Conservation (phyloP, 92 coral and sea anemone genomes). For the Pocillopora grandis region DNA sequence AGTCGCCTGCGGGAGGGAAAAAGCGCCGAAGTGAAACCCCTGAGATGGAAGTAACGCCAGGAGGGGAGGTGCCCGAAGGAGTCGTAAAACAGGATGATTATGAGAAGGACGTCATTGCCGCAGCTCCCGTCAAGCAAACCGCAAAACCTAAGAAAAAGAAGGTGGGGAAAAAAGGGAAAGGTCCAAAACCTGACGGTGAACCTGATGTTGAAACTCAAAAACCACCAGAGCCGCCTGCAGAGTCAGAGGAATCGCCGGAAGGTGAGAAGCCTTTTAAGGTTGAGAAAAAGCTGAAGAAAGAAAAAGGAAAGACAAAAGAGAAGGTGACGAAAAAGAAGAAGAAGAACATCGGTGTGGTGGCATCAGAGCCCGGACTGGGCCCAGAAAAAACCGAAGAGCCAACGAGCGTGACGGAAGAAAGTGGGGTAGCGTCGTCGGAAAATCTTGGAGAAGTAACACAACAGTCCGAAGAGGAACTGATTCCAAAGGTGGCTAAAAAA, state of each 20-base stretch:
- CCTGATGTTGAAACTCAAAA: constrained; percentile 28
- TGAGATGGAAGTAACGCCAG: constrained; percentile 33
- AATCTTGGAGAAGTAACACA: constrained; percentile 24
- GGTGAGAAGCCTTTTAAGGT: constrained; percentile 57
- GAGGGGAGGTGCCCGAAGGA: constrained; percentile 35
- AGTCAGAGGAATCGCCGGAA: constrained; percentile 32
- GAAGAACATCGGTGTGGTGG: constrained; percentile 41
- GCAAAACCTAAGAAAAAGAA: constrained; percentile 82
- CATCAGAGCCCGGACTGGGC: constrained; percentile 13
- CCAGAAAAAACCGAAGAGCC: constrained; percentile 30
- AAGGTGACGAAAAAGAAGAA: constrained; percentile 78
- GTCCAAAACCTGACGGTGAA: constrained; percentile 34
- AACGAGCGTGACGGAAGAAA: constrained; percentile 23
- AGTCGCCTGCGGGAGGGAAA: constrained; percentile 70
- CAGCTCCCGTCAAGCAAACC: constrained; percentile 46
- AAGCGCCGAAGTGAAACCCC: constrained; percentile 72
- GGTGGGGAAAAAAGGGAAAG: constrained; percentile 64
- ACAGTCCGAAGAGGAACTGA: constrained; percentile 23
- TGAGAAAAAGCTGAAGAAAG: constrained; percentile 84
- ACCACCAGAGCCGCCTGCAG: constrained; percentile 24
- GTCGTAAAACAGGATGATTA: constrained; percentile 52
- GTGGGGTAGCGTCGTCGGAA: constrained; percentile 32
- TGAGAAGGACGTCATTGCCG: constrained; percentile 32
- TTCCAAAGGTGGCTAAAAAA: constrained; percentile 64
- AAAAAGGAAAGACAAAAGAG: constrained; percentile 77